phyloP scores from a whole-genome alignment of 2,113 vertebrate species.

The Podarcis raffonei region DNA sequence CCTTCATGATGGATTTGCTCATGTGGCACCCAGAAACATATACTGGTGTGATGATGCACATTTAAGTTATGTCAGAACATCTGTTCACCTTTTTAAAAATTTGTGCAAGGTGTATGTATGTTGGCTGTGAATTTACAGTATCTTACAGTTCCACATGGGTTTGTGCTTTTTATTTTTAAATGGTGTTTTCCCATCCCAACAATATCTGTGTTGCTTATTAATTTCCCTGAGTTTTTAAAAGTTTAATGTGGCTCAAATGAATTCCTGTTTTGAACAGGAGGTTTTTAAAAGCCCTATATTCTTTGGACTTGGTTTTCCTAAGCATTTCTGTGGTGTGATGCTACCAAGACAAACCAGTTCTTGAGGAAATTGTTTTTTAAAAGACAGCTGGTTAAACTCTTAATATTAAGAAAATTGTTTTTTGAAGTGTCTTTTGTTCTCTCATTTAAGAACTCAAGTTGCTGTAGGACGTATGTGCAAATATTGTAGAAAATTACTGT shows the following conservation, averaged over 20 bases:
- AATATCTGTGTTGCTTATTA: background rate
- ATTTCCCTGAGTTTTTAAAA: background rate
- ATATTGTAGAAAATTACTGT: slow-evolving; percentile 52
- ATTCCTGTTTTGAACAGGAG: background rate
- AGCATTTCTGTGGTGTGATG: slow-evolving; percentile 2
- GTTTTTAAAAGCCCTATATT: background rate
- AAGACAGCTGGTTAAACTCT: slow-evolving; percentile 28
- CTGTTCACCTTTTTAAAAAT: slow-evolving; percentile 9
- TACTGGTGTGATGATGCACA: background rate
- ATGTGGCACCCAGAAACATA: background rate
- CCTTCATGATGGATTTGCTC: background rate
- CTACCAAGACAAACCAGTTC: background rate
- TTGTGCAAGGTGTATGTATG: slow-evolving; percentile 6
- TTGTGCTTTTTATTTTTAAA: background rate
- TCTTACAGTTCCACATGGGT: background rate
- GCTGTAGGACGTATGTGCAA: slow-evolving; percentile 29
- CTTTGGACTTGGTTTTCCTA: slow-evolving; percentile 1
- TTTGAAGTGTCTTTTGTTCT: slow-evolving; percentile 18
- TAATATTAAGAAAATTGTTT: slow-evolving; percentile 14
- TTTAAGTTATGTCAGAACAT: background rate
- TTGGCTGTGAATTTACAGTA: background rate
- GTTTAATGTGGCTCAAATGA: background rate
- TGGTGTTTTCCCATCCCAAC: background rate
- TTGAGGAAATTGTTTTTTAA: slow-evolving; percentile 21
- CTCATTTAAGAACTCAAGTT: background rate